Base-by-base conservation (phyloP, 1,140 invertebrate genomes). In the Amyelois transitella region DNA sequence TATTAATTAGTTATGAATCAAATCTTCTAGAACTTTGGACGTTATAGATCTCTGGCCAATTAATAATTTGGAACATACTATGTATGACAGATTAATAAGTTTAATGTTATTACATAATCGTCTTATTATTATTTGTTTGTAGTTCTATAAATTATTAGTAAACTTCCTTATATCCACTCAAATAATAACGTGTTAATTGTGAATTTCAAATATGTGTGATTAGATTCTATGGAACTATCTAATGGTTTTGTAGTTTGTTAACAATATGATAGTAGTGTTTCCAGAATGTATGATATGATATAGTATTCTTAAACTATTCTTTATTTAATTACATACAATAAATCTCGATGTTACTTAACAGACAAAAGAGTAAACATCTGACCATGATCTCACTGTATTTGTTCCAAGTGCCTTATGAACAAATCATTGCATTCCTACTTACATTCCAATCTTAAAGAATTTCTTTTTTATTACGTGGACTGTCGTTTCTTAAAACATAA, bases 381-480 rank as follows among this genome's bases (percentile, higher is more conserved):
- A 76, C 63, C 66, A 71, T 71, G 64, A 73, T 80, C 66, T 80
- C 69, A 48, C 59, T 78, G 67, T 84, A 84, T 85, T 86, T 83
- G 81, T 86, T 86, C 78, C 77, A 86, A 86, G 83, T 86, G 83
- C 83, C 83, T 86, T 86, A 86, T 77, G 80, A 86, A 79, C 81
- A 84, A 86, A 81, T 85, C 71, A 70, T 72, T 75, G 64, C 76
- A 84, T 84, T 86, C 79, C 81, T 77, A 76, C 51, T 64, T 62
- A 73, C 75, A 80, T 81, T 82, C 75, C 73, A 66, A 38, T 38
- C n/a, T 38, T 4, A 38, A 38, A 38, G 17, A 2, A 38, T 38
- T n/a, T 38, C 1, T 14, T 38, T 38, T 38, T 28, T 1, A 2
- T 38, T 38, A 2, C n/a, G 32, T 14, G 12, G 17, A 4, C 25